Percentiles rank a stretch among this genome's conserved stretches.
These are phyloP conservation scores for Rhipidura dahli DNA, from an alignment of 2,113 vertebrate genomes.

Conservation along the genomic window DNA sequence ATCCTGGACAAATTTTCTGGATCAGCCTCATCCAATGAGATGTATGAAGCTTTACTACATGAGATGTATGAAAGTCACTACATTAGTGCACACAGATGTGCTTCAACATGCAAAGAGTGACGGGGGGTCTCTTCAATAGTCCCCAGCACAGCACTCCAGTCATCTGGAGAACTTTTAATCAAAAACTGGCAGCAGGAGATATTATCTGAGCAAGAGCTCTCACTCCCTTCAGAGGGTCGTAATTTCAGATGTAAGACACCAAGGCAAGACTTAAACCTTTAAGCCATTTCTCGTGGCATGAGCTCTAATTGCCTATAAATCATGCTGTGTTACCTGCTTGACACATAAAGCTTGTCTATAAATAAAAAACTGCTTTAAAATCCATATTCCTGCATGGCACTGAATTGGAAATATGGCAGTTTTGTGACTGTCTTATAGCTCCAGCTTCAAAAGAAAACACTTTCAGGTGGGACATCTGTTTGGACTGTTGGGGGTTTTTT, in stretches of 20 bases:
- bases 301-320: slow-evolving; percentile 15
- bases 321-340: background rate
- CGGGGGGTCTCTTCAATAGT: background rate
- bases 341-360: background rate
- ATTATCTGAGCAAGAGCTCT: background rate
- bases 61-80: background rate
- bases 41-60: background rate
- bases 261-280: background rate
- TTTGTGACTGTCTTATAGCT: background rate
- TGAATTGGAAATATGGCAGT: background rate
- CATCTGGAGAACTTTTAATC: background rate
- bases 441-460: background rate
- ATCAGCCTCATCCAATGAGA: background rate
- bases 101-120: background rate
- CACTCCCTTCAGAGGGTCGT: background rate
- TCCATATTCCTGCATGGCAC: background rate
- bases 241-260: background rate
- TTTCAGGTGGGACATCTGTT: background rate
- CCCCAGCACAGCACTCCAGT: background rate
- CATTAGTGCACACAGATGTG: background rate
- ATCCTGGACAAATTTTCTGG: background rate
- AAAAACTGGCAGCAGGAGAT: background rate
- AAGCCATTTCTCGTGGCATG: background rate
- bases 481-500: background rate
- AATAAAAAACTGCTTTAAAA: background rate